These are phyloP conservation scores for Oreochromis grahami DNA, from an alignment of 2,797 vertebrate species.

Conservation along the genomic window DNA sequence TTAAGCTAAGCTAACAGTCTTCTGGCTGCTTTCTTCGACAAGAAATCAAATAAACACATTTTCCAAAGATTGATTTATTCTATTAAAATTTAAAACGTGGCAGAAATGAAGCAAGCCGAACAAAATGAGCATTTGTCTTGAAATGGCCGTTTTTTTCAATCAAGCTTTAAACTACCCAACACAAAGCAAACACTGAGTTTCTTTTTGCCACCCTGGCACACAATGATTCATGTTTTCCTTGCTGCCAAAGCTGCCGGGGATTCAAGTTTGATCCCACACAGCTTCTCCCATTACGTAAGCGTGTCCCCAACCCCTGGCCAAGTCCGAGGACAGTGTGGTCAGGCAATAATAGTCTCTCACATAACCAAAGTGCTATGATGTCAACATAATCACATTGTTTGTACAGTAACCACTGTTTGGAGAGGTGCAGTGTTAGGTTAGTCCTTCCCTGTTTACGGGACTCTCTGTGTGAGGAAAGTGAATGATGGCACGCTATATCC, in stretches of 20 bases:
- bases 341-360: constrained; percentile 47
- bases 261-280: constrained; percentile 51
- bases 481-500: constrained; percentile 39
- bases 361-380: constrained; percentile 74
- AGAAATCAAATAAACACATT: neutral
- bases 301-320: constrained; percentile 46
- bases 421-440: constrained; percentile 47
- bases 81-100: neutral
- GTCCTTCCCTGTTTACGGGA: constrained; percentile 54
- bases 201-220: constrained; percentile 34
- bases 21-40: neutral
- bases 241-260: constrained; percentile 37
- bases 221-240: constrained; percentile 10
- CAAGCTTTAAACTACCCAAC: neutral
- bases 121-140: neutral
- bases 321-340: constrained; percentile 60
- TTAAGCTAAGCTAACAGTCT: neutral
- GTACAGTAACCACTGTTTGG: constrained; percentile 65
- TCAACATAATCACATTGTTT: constrained; percentile 73
- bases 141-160: neutral
- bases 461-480: constrained; percentile 56
- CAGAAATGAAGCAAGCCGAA: neutral
- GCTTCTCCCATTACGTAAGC: constrained; percentile 66
- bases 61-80: neutral
- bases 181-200: neutral